These are phyloP conservation scores for Patagioenas fasciata DNA, from an alignment of 2,113 vertebrate species.

Conservation along the genomic window DNA sequence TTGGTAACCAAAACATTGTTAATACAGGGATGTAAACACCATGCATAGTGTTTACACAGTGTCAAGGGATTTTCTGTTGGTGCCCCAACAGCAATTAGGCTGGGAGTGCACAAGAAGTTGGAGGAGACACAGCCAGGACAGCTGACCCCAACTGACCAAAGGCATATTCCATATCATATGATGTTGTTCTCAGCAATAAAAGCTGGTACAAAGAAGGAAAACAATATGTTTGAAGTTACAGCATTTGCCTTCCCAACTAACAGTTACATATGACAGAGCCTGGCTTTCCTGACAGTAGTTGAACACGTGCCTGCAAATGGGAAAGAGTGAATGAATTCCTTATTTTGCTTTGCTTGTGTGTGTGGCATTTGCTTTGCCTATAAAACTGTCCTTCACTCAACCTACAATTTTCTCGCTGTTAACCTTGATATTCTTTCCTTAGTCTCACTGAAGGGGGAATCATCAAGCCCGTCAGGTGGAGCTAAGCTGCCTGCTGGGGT, in stretches of 20 bases:
- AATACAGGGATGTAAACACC: no score
- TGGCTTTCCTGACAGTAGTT: background rate
- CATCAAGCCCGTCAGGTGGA: background rate
- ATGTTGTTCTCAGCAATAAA: background rate
- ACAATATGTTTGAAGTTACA: accelerated
- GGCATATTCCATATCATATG: background rate
- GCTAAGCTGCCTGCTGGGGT: background rate
- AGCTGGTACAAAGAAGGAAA: background rate
- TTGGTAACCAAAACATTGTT: background rate
- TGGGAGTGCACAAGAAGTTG: background rate
- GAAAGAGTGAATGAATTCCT: background rate
- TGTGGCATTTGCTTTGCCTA: background rate
- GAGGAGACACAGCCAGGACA: accelerated
- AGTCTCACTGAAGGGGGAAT: accelerated
- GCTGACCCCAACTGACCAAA: background rate
- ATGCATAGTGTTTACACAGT: no score
- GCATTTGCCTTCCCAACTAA: background rate
- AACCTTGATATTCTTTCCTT: background rate
- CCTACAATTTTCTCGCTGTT: accelerated
- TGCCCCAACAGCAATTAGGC: background rate
- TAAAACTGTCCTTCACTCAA: background rate
- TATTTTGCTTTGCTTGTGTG: background rate
- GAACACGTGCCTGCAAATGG: background rate
- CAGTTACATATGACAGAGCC: accelerated
- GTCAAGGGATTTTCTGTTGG: no score